A percentile compares a stretch with the other conserved stretches of the same genome.
Evolutionary conservation across 2,113 vertebrate genomes (phyloP).

Genomic region (Cervus canadensis): DNA sequence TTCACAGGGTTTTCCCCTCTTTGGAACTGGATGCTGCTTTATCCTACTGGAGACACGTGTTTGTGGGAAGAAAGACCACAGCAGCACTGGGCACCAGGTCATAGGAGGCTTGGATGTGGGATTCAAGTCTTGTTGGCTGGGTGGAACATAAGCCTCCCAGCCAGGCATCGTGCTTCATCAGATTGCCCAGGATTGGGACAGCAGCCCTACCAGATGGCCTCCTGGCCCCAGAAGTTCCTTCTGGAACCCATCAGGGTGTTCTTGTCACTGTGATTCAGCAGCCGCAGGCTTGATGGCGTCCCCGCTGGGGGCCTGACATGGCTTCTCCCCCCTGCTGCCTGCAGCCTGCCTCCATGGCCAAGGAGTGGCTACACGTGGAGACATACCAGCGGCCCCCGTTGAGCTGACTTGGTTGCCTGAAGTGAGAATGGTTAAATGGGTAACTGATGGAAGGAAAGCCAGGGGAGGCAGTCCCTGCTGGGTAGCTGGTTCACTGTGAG

Average conservation of each 20-base stretch:
- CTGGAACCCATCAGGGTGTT: not conserved
- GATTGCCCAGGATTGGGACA: not conserved
- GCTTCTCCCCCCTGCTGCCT: not conserved
- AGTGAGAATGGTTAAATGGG: constrained; percentile 23
- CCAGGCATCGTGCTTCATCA: not conserved
- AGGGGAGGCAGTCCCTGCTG: not conserved
- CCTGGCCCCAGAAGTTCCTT: constrained; percentile 3
- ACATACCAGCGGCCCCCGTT: not conserved
- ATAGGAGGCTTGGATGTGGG: not conserved
- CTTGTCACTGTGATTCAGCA: constrained; percentile 13
- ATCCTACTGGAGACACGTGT: not conserved
- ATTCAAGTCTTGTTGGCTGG: not conserved
- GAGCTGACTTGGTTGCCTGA: constrained; percentile 40
- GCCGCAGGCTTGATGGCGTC: constrained; percentile 7
- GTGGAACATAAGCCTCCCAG: not conserved
- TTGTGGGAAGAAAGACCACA: not conserved
- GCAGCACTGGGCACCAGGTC: accelerated
- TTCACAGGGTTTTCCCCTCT: not conserved
- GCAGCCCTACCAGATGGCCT: constrained; percentile 33
- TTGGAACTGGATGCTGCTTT: not conserved
- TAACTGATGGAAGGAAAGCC: constrained; percentile 43
- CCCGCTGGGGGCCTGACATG: not conserved
- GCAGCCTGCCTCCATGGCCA: not conserved
- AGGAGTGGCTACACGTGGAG: not conserved
- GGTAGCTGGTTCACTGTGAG: not conserved